These are phyloP conservation scores for Carassius gibelio DNA, from an alignment of 2,113 vertebrate genomes.

Conservation along the genomic window DNA sequence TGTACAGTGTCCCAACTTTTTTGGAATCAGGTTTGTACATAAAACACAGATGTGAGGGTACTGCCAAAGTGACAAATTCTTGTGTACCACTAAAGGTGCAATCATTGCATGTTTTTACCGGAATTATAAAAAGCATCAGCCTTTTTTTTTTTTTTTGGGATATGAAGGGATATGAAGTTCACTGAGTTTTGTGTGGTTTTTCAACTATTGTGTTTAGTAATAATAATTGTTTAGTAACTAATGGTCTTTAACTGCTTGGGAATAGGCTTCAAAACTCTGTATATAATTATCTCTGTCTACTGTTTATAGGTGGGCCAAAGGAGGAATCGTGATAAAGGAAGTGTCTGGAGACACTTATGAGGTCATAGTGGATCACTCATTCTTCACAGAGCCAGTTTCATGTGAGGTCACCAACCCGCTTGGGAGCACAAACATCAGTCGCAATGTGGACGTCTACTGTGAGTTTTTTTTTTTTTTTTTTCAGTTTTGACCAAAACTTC, in stretches of 20 bases:
- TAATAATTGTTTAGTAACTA: not conserved
- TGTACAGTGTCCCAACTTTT: too few relatives aligned
- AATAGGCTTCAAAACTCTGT: not conserved
- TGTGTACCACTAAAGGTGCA: too few relatives aligned
- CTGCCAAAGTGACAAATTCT: not conserved
- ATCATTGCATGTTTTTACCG: too few relatives aligned
- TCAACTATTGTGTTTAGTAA: not conserved
- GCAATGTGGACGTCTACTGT: constrained; percentile 97
- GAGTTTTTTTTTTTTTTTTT: constrained; percentile 65
- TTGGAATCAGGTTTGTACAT: too few relatives aligned
- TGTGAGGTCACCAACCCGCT: constrained; percentile 95
- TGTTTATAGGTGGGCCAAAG: constrained; percentile 90
- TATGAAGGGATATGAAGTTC: not conserved
- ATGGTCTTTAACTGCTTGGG: not conserved
- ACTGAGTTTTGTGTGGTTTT: not conserved
- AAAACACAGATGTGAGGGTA: not conserved
- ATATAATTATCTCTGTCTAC: not conserved
- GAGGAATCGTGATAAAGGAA: constrained; percentile 90
- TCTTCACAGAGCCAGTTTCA: constrained; percentile 93
- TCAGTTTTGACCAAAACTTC: not conserved
- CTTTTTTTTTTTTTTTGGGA: too few relatives aligned
- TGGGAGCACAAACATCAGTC: constrained; percentile 96
- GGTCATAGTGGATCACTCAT: constrained; percentile 92
- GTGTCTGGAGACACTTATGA: constrained; percentile 90
- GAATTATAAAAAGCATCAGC: too few relatives aligned